A percentile compares a stretch with the other conserved stretches of the same genome.
Conservation (phyloP, 64 coral and sea anemone species). For the Platygyra sinensis region DNA sequence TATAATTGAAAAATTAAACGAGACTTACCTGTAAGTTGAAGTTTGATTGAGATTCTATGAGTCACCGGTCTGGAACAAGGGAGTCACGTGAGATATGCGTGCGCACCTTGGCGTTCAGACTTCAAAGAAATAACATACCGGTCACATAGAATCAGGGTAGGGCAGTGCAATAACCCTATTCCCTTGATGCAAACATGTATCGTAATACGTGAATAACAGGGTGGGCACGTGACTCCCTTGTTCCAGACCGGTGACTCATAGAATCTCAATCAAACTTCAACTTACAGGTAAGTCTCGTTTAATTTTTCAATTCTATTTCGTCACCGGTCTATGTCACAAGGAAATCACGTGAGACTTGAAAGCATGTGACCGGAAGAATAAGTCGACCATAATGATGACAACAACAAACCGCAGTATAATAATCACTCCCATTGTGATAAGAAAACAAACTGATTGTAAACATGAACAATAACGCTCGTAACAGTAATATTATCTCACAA, state of each 20-base stretch:
- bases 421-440: background rate
- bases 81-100: conserved; percentile 21
- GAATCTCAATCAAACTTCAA: conserved; percentile 27
- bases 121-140: background rate
- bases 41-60: conserved; percentile 22
- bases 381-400: background rate
- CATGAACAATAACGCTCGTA: background rate
- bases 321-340: background rate
- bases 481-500: too few relatives aligned
- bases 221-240: conserved; percentile 30
- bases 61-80: conserved; percentile 10
- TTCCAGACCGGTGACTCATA: conserved; percentile 21
- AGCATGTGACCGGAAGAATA: conserved; percentile 22
- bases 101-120: conserved; percentile 15
- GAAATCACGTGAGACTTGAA: conserved; percentile 31
- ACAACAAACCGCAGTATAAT: background rate
- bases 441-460: background rate
- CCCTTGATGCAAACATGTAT: background rate
- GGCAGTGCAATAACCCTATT: background rate
- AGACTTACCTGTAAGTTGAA: conserved; percentile 12
- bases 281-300: conserved; percentile 27
- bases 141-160: background rate
- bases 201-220: background rate
- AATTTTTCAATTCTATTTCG: conserved; percentile 19
- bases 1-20: background rate